Conservation (phyloP, 30 jellyfish, hydroid and myxozoan species). For the Hydractinia symbiolongicarpus region DNA sequence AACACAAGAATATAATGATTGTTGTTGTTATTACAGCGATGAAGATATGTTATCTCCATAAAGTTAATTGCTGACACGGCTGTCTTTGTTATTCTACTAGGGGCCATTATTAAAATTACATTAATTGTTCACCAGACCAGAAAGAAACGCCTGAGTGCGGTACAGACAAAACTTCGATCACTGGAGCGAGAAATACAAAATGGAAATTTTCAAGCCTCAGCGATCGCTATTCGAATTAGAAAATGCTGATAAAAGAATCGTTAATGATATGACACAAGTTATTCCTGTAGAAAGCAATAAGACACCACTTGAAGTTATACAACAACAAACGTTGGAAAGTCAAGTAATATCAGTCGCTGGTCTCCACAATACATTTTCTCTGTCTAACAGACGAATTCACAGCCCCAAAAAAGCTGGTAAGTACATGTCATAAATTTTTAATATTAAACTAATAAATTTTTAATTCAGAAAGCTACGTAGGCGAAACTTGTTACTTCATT, state of each 20-base stretch:
- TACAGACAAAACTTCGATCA: constrained; percentile 20
- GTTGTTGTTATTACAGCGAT: too few species aligned
- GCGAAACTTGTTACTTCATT: too few species aligned
- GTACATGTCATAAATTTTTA: neutral
- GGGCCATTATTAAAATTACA: too few species aligned
- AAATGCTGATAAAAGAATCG: constrained; percentile 25
- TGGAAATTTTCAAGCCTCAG: constrained; percentile 45
- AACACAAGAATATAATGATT: too few species aligned
- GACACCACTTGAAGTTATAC: neutral
- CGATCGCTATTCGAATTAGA: constrained; percentile 29
- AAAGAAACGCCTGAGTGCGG: constrained; percentile 41
- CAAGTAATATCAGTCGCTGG: neutral
- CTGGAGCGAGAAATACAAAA: constrained; percentile 32
- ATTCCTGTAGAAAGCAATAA: constrained; percentile 9
- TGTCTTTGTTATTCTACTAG: too few species aligned
- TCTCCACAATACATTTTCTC: neutral
- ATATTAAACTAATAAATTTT: too few species aligned
- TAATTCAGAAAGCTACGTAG: too few species aligned
- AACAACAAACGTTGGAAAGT: constrained; percentile 17
- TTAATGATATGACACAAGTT: constrained; percentile 2
- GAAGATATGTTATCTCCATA: too few species aligned
- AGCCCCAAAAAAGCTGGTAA: constrained; percentile 5
- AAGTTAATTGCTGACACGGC: too few species aligned
- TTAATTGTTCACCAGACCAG: constrained; percentile 35
- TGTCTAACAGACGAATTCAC: neutral